Evolutionary conservation across 2,888 invertebrate species (phyloP), one percentile per base, ranked within the genome.

Genomic region (Cryptocheilus praepositus): DNA sequence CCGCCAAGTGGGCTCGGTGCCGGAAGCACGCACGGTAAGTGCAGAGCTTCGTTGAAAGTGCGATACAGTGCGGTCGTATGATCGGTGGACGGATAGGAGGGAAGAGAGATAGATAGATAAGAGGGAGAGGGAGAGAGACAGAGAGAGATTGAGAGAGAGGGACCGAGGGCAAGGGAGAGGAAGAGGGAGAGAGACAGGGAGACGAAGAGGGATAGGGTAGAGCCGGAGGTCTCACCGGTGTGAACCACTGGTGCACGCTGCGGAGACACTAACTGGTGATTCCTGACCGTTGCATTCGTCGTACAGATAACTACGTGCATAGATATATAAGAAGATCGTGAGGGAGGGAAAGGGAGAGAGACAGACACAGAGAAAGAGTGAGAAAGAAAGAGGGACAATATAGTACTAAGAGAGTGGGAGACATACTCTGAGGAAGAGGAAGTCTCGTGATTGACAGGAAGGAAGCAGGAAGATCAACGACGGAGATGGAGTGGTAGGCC

Each of bases 401-500:
- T 19, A 53, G 25, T 8, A 53, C 19, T 7, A 4, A 53, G 1
- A 49, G n/a, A 49, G 18, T 18, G 49, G 49, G 18, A 16, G 49
- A n/a, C 16, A 49, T 49, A 49, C n/a, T 44, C 53, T 18, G 52
- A 25, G 8, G 25, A 70, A 67, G 57, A 70, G 61, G 66, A 67
- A 62, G 52, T 43, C 49, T 55, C 56, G 61, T 61, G 52, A 54
- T 49, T 52, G 55, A 49, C 56, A 52, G 56, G 64, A 66, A 66
- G 61, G 61, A 67, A 68, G 57, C 68, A 19, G 68, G 56, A 73
- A 67, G 53, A 51, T 65, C 64, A 59, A 70, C 66, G 66, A 58
- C 64, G 68, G 73, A 60, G 71, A 78, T 67, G 68, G 67, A 74
- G 67, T 70, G 66, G 67, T 73, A 67, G 79, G 75, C 68, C 55